These are phyloP conservation scores for Cheirogaleus major DNA, from an alignment of 2,797 vertebrate genomes.

Conservation along the genomic window DNA sequence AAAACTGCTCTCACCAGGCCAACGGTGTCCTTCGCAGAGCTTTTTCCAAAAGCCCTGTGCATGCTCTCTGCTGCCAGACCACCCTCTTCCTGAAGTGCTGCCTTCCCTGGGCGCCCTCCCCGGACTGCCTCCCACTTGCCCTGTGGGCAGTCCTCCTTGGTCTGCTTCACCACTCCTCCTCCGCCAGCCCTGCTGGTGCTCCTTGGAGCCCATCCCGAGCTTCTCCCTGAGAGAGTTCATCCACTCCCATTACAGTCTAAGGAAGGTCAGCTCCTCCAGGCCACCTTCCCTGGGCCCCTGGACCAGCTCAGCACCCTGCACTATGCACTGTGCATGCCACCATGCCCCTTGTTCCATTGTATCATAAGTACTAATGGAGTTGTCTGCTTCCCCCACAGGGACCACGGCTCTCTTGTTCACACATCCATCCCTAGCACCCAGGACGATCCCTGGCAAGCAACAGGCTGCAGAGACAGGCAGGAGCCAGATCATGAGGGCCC, in stretches of 20 bases:
- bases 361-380: neutral
- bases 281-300: neutral
- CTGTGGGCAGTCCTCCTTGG: neutral
- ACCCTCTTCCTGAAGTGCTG: neutral
- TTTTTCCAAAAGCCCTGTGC: neutral
- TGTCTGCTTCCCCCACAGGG: neutral
- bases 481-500: neutral
- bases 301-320: neutral
- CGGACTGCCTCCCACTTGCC: neutral
- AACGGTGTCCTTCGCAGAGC: neutral
- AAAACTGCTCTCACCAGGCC: neutral
- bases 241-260: neutral
- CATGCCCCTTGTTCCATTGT: neutral
- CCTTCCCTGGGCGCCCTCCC: neutral
- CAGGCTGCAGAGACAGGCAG: accelerated
- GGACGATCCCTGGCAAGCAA: neutral
- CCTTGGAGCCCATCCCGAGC: neutral
- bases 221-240: neutral
- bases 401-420: neutral
- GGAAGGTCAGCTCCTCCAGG: neutral
- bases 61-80: neutral
- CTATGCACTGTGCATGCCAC: neutral
- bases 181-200: no score
- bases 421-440: neutral
- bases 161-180: neutral